A percentile compares a stretch with the other conserved stretches of the same genome.
Conservation (phyloP, 2,888 invertebrate species). For the Hypercompe scribonia region DNA sequence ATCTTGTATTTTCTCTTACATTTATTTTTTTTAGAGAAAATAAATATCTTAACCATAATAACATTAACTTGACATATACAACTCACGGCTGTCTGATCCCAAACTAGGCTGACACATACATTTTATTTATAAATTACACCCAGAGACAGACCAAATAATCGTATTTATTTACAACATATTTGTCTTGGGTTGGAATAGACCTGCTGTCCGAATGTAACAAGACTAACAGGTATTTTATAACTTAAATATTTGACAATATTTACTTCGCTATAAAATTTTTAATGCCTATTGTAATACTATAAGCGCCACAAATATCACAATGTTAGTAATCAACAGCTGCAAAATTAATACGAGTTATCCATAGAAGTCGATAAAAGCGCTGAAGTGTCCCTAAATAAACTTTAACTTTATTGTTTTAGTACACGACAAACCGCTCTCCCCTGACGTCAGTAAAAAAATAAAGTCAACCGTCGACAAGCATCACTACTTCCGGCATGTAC, state of each 20-base stretch:
- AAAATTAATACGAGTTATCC: background rate
- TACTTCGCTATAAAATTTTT: no score
- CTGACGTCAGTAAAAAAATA: constrained; percentile 58
- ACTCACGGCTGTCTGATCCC: no score
- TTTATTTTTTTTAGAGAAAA: no score
- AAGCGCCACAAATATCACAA: background rate
- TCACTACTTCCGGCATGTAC: constrained; percentile 65
- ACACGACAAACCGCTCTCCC: constrained; percentile 44
- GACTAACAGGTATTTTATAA: background rate
- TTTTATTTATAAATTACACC: no score
- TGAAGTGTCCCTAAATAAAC: constrained; percentile 40
- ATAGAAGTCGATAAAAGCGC: constrained; percentile 27
- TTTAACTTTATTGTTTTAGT: constrained; percentile 49
- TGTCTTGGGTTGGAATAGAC: no score
- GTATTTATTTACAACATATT: no score
- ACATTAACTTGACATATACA: no score
- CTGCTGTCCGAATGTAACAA: no score
- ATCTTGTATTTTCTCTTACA: no score
- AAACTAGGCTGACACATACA: no score
- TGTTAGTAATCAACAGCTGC: constrained; percentile 1
- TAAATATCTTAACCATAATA: no score
- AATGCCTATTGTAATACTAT: background rate
- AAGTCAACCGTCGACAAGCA: constrained; percentile 55
- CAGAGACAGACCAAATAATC: no score
- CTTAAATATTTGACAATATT: background rate